Evolutionary conservation across 1,140 invertebrate species (phyloP).

Genomic region (Drosophila truncata): DNA sequence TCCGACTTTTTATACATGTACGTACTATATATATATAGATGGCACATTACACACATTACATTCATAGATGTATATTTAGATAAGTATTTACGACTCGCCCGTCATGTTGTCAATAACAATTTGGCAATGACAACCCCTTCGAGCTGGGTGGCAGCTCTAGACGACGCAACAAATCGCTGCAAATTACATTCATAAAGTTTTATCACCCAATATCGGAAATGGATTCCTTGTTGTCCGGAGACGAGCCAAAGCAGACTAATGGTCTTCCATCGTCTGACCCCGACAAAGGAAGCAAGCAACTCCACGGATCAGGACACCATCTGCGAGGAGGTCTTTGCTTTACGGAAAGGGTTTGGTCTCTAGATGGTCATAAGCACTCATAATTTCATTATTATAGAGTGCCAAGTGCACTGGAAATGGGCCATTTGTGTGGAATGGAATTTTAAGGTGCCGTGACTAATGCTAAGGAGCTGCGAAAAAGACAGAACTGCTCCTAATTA

Average conservation of each 20-base stretch:
- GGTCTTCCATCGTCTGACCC: conserved; percentile 58
- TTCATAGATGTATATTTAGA: conserved; percentile 66
- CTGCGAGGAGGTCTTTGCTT: conserved; percentile 54
- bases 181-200: conserved; percentile 84
- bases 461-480: conserved; percentile 13
- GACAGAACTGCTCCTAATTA: conserved; percentile 59
- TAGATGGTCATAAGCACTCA: conserved; percentile 69
- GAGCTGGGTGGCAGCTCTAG: conserved; percentile 7
- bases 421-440: conserved; percentile 67
- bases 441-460: conserved; percentile 60
- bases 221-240: conserved; percentile 69
- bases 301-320: conserved; percentile 40
- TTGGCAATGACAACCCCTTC: conserved; percentile 71
- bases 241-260: conserved; percentile 72
- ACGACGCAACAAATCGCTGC: conserved; percentile 80
- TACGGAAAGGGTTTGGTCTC: conserved; percentile 58
- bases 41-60: conserved; percentile 48
- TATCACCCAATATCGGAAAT: conserved; percentile 84
- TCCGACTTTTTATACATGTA: conserved; percentile 19
- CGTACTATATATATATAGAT: background rate
- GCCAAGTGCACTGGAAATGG: conserved; percentile 76
- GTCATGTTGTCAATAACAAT: conserved; percentile 79
- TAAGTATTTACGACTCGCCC: conserved; percentile 77
- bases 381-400: conserved; percentile 82
- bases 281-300: conserved; percentile 58